Conservation (phyloP, 2,113 vertebrate genomes). For the Paramisgurnus dabryanus region DNA sequence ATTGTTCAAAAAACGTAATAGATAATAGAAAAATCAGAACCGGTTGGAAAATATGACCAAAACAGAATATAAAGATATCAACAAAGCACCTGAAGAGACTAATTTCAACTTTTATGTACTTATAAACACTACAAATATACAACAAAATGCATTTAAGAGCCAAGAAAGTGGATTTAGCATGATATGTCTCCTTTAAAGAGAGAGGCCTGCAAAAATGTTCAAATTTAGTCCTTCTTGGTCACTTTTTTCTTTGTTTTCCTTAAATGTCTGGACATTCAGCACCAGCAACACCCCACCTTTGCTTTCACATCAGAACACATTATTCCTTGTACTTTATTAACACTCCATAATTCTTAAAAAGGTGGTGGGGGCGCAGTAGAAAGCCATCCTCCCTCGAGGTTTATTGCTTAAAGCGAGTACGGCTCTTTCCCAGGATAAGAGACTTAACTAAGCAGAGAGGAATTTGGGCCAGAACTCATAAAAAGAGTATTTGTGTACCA, state of each 20-base stretch:
- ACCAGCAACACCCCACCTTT: conserved; percentile 40
- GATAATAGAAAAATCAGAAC: no score
- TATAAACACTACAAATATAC: no score
- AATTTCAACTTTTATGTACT: no score
- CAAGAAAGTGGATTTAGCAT: no score
- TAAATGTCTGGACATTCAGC: conserved; percentile 43
- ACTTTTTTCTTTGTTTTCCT: conserved; percentile 45
- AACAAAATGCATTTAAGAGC: no score
- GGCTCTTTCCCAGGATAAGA: conserved; percentile 74
- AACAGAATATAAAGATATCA: no score
- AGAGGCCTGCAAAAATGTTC: conserved; percentile 38
- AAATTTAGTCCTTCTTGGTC: not conserved
- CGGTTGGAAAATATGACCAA: no score
- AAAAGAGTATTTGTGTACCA: conserved; percentile 77
- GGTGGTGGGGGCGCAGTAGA: conserved; percentile 53
- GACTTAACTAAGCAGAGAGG: conserved; percentile 71
- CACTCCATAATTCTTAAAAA: conserved; percentile 65
- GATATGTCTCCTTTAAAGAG: conserved; percentile 39
- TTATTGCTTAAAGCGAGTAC: conserved; percentile 72
- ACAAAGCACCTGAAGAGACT: no score
- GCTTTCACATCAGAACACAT: conserved; percentile 60
- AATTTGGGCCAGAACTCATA: conserved; percentile 74
- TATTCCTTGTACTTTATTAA: conserved; percentile 72
- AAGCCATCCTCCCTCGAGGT: conserved; percentile 69
- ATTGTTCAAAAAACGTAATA: no score